These are phyloP conservation scores for Eciton burchellii DNA, from an alignment of 1,140 invertebrate genomes.

Conservation along the genomic window DNA sequence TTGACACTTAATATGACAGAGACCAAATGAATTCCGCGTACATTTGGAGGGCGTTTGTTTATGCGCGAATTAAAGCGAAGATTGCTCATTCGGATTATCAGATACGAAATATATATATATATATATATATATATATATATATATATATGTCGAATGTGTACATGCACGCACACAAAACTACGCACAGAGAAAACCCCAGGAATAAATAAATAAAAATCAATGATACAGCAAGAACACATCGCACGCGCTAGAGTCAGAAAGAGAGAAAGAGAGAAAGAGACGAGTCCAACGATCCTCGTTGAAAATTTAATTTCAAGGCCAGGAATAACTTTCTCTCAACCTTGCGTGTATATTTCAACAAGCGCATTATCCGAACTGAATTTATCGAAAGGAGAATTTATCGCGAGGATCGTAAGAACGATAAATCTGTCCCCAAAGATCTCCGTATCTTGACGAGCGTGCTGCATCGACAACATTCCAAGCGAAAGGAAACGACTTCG, in stretches of 20 bases:
- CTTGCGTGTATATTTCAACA: slow-evolving; percentile 13
- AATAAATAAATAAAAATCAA: too few relatives aligned
- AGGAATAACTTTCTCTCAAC: neutral
- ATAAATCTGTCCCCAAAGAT: neutral
- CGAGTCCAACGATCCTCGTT: too few relatives aligned
- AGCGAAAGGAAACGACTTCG: neutral
- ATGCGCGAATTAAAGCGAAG: neutral
- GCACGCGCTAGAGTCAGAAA: too few relatives aligned
- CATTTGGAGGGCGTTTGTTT: neutral
- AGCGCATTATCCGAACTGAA: neutral
- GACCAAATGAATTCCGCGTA: neutral
- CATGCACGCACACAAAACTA: too few relatives aligned
- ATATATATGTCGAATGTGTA: too few relatives aligned
- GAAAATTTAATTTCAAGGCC: slow-evolving; percentile 40
- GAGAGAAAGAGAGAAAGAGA: too few relatives aligned
- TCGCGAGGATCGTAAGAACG: neutral
- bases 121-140: too few relatives aligned
- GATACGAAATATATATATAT: neutral
- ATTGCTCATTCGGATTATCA: neutral
- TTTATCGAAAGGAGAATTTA: neutral
- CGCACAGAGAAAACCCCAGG: too few relatives aligned
- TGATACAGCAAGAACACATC: too few relatives aligned
- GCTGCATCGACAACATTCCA: neutral
- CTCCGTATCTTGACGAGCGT: neutral
- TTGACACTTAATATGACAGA: neutral